Base-by-base conservation (phyloP, 35 echinoderm and acorn worm species). In the Ophioderma brevispina region DNA sequence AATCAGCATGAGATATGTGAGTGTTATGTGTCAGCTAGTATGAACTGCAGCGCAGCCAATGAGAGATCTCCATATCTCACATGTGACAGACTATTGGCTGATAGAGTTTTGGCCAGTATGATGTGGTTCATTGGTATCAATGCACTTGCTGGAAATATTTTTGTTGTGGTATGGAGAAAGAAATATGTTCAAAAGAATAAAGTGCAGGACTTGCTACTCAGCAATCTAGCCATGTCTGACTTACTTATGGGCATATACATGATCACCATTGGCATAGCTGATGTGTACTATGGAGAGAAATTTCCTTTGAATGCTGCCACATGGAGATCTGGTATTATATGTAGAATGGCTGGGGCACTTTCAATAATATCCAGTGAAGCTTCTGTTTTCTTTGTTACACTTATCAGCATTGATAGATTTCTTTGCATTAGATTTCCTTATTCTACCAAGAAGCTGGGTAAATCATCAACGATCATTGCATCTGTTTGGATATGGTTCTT, bases 201-300 rank as follows among this genome's bases (percentile, higher is more conserved):
- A 25, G 38, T 37, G 21, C 40, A 75, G 30, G 33, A n/a, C 2
- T 37, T 82, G 17, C 75, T 93, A 11, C 81, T 93, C 23, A 82
- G 49, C 32, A 93, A 93, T 37, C 41, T 93, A 31, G 85, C 91
- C 13, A 23, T 88, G 38, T 80, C 91, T 33, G 91, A 93, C 40
- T 81, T 87, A 31, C 30, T 93, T 76, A 93, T 93, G 91, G 91
- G 91, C 35, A 19, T 93, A n/a, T 93, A 93, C 33, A 87, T 93
- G 85, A 39, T 93, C 33, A 93, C 70, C 0, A 82, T 93, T 23
- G 91, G 85, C 23, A 38, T 59, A 2, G 84, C 85, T n/a, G 91
- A 93, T 36, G 35, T 88, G 11, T 87, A 80, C 32, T 93, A 78
- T 49, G 35, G 91, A 1, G 91, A 78, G 13, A 79, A 82, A 11